Percentiles rank a stretch among this genome's conserved stretches.
These are phyloP conservation scores for Gymnoscelis rufifasciata DNA, from an alignment of 2,888 invertebrate species.

Conservation along the genomic window DNA sequence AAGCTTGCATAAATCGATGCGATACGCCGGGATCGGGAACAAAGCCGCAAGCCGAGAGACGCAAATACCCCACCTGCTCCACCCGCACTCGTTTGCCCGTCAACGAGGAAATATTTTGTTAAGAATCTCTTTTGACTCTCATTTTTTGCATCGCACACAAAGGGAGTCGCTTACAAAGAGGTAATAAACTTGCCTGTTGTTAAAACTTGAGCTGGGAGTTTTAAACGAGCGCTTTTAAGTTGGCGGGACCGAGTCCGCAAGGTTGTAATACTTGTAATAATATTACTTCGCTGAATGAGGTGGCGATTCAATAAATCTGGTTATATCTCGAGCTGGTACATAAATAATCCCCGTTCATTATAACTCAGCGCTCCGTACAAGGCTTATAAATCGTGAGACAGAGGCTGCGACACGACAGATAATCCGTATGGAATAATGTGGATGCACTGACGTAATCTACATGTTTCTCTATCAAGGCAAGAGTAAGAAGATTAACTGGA, in stretches of 20 bases:
- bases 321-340: slow-evolving; percentile 5
- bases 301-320: slow-evolving; percentile 9
- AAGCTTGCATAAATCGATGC: slow-evolving; percentile 76
- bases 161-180: slow-evolving; percentile 31
- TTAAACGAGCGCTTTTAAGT: slow-evolving; percentile 27
- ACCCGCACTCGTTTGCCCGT: slow-evolving; percentile 30
- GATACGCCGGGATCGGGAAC: slow-evolving; percentile 69
- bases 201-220: slow-evolving; percentile 26
- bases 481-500: slow-evolving; percentile 54
- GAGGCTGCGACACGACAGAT: slow-evolving; percentile 47
- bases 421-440: slow-evolving; percentile 54
- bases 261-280: slow-evolving; percentile 12
- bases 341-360: slow-evolving; percentile 18
- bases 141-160: slow-evolving; percentile 29
- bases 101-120: slow-evolving; percentile 35
- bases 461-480: slow-evolving; percentile 49
- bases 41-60: slow-evolving; percentile 67
- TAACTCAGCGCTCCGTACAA: slow-evolving; percentile 21
- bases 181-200: slow-evolving; percentile 30
- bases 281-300: slow-evolving; percentile 11
- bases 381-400: slow-evolving; percentile 43
- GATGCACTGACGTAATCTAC: slow-evolving; percentile 55
- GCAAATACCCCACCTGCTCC: slow-evolving; percentile 38
- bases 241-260: slow-evolving; percentile 16
- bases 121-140: slow-evolving; percentile 29